Evolutionary conservation across 2,888 invertebrate species (phyloP).

Genomic region (Trissoscelio sp.): DNA sequence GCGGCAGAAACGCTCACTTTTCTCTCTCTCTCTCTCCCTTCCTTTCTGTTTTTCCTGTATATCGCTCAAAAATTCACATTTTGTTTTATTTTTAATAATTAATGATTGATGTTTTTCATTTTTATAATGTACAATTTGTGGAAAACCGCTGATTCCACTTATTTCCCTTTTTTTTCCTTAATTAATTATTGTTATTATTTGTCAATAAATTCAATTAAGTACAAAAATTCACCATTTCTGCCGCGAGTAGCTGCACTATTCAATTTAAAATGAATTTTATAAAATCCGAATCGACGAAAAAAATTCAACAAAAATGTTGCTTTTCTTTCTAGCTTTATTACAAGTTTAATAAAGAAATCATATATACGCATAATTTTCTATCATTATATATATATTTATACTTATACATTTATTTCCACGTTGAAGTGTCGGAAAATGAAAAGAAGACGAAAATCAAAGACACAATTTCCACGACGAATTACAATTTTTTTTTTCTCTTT

Average conservation of each 20-base stretch:
- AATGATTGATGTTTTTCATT: neutral
- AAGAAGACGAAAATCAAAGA: slow-evolving; percentile 30
- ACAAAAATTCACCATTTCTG: slow-evolving; percentile 29
- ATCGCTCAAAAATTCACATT: no score
- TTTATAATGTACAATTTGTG: slow-evolving; percentile 22
- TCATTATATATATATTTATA: slow-evolving; percentile 23
- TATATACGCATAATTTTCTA: neutral
- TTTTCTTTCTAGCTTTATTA: no score
- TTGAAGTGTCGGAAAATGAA: neutral
- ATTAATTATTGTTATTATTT: neutral
- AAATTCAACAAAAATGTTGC: no score
- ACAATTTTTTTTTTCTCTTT: slow-evolving; percentile 17
- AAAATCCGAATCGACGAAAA: no score
- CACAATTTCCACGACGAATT: slow-evolving; percentile 5
- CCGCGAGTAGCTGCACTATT: slow-evolving; percentile 5
- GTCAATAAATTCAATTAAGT: neutral
- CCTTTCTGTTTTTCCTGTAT: neutral
- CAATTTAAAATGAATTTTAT: neutral
- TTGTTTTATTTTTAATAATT: slow-evolving; percentile 8
- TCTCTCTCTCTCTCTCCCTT: neutral
- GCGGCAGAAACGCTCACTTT: slow-evolving; percentile 34
- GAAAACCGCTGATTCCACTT: neutral
- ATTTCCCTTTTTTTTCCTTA: neutral
- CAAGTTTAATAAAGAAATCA: no score
- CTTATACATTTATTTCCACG: slow-evolving; percentile 3